Conservation (phyloP, 2,113 vertebrate genomes). For the Notothenia coriiceps region DNA sequence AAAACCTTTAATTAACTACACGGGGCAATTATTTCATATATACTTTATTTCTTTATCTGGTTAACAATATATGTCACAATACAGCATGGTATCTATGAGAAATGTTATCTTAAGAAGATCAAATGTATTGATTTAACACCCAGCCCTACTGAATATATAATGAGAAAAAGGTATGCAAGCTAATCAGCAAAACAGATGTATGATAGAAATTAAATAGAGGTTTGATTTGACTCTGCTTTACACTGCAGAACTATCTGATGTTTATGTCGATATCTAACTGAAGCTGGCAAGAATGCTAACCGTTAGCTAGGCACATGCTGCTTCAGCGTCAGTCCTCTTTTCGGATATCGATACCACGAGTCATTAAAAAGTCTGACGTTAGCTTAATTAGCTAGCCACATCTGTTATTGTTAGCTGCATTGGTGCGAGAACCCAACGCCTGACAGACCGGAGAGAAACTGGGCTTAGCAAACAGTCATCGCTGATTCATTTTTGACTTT, state of each 20-base stretch:
- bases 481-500: constrained; percentile 7
- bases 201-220: not conserved
- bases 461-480: not conserved
- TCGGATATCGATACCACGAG: not conserved
- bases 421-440: not conserved
- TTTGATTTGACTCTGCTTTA: not conserved
- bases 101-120: too few relatives aligned
- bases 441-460: not conserved
- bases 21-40: too few relatives aligned
- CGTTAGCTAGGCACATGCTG: not conserved
- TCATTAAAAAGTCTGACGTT: not conserved
- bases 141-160: not conserved
- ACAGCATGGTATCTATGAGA: too few relatives aligned
- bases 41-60: too few relatives aligned
- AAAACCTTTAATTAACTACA: not conserved
- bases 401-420: not conserved
- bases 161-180: not conserved
- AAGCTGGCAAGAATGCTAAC: not conserved
- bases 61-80: too few relatives aligned
- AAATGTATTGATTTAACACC: too few relatives aligned
- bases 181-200: not conserved
- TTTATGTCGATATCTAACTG: not conserved
- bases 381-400: not conserved
- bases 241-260: not conserved
- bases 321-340: not conserved